Conservation (phyloP, 2,113 vertebrate species). For the Phoenicopterus ruber region DNA sequence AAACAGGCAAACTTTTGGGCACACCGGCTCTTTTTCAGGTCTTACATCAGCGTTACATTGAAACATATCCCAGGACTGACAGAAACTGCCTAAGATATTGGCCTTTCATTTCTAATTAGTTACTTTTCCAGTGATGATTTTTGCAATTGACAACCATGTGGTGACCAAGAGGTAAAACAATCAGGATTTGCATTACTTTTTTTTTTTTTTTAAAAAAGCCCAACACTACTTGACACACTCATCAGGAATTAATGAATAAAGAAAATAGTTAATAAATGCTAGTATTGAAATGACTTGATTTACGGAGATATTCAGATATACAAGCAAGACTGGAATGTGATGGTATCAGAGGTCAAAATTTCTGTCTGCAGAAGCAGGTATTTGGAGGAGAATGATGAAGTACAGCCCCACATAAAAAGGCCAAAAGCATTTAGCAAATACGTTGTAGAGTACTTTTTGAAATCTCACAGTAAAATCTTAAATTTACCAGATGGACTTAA, state of each 20-base stretch:
- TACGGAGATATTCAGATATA: conserved; percentile 29
- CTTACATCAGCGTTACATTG: not conserved
- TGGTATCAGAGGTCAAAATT: conserved; percentile 62
- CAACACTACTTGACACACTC: not conserved
- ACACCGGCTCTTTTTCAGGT: not conserved
- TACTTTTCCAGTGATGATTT: not conserved
- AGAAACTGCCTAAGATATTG: not conserved
- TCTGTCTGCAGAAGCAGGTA: conserved; percentile 43
- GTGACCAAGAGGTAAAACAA: conserved; percentile 1
- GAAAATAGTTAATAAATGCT: conserved; percentile 35
- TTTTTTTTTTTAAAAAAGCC: not conserved
- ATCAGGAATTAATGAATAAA: not conserved
- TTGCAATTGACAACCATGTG: conserved; percentile 11
- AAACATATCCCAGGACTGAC: not conserved
- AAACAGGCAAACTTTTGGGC: not conserved
- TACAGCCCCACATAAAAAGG: conserved; percentile 16
- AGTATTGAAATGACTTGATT: conserved; percentile 48
- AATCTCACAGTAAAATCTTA: conserved; percentile 33
- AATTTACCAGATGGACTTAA: conserved; percentile 18
- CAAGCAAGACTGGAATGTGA: conserved; percentile 40
- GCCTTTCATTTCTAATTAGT: conserved; percentile 30
- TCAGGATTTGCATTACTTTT: not conserved
- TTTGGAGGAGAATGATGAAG: conserved; percentile 49
- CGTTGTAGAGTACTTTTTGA: conserved; percentile 25
- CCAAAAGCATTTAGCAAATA: conserved; percentile 41